Percentiles rank a stretch among this genome's conserved stretches.
Evolutionary conservation across 2,113 vertebrate species (phyloP).

Genomic region (Chrysemys picta): DNA sequence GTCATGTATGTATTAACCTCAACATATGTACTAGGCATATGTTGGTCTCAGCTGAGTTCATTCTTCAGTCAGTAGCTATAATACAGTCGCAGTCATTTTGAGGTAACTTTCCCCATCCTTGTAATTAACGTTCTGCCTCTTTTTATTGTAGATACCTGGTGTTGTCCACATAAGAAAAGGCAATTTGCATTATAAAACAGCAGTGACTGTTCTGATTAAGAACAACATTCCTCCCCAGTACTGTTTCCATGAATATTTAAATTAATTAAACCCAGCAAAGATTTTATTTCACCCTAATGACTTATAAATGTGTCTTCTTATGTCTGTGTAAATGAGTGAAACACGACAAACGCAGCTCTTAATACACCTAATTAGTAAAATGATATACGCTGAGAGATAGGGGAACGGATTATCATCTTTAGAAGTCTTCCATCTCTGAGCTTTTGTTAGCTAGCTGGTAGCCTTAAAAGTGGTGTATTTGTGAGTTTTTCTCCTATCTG

Average conservation of each 20-base stretch:
- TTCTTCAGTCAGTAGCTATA: background rate
- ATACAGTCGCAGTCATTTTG: background rate
- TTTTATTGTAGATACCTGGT: background rate
- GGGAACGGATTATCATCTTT: background rate
- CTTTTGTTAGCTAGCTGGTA: background rate
- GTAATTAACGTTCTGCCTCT: background rate
- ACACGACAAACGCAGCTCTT: conserved; percentile 28
- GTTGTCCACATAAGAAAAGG: conserved; percentile 43
- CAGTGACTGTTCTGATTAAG: conserved; percentile 73
- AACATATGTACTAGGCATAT: background rate
- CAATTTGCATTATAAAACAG: conserved; percentile 63
- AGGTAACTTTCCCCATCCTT: background rate
- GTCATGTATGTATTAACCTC: background rate
- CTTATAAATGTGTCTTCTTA: conserved; percentile 65
- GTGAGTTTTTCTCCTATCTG: fast-evolving
- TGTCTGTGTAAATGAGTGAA: conserved; percentile 62
- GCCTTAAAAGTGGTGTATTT: background rate
- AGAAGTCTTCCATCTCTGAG: background rate
- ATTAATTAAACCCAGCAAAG: conserved; percentile 78
- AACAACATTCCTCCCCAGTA: conserved; percentile 46
- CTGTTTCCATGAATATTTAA: conserved; percentile 74
- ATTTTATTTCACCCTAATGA: conserved; percentile 77
- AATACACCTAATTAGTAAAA: conserved; percentile 38
- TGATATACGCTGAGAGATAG: background rate
- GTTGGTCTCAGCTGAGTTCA: background rate